These are phyloP conservation scores for Cettia cetti DNA, from an alignment of 2,113 vertebrate genomes.

Conservation along the genomic window DNA sequence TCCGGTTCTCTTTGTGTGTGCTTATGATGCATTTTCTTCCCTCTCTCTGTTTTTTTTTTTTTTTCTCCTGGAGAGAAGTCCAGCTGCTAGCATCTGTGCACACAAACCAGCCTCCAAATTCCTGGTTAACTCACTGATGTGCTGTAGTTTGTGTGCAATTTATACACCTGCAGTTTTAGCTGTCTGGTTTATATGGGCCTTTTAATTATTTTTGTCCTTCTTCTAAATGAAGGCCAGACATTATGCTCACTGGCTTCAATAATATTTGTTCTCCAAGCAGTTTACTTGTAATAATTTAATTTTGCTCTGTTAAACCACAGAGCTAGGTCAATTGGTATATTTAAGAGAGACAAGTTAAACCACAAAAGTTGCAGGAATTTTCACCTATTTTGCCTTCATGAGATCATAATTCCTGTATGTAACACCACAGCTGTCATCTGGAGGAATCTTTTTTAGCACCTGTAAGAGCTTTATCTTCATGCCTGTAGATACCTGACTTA, in stretches of 20 bases:
- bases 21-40: neutral
- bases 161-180: neutral
- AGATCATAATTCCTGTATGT: neutral
- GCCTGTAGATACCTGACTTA: neutral
- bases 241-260: neutral
- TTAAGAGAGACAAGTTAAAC: neutral
- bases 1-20: neutral
- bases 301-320: neutral
- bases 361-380: neutral
- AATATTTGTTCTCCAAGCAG: neutral
- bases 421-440: neutral
- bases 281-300: neutral
- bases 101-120: neutral
- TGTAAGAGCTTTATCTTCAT: neutral
- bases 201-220: neutral
- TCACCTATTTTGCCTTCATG: neutral
- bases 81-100: rapidly evolving
- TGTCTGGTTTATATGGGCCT: neutral
- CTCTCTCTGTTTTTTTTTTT: too few species aligned
- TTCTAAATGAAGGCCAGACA: neutral
- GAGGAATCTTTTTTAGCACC: neutral
- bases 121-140: neutral
- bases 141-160: neutral
- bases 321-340: neutral
- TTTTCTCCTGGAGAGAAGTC: neutral